phyloP scores from a whole-genome alignment of 2,888 invertebrate species.

The Conistra vaccinii region DNA sequence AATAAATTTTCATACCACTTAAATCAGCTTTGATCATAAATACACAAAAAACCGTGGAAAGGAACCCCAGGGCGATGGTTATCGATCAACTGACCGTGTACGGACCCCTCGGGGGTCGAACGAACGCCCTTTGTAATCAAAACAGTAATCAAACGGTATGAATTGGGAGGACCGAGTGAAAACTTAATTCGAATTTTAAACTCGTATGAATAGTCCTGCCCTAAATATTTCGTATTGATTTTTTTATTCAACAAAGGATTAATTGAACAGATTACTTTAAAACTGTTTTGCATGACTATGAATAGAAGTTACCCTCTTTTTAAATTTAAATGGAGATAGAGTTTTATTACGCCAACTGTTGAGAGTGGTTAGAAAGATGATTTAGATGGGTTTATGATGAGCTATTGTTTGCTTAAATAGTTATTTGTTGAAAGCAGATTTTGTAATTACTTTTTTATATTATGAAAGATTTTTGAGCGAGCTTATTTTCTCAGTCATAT shows the following conservation, averaged over 20 bases:
- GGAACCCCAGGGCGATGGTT: slow-evolving; percentile 75
- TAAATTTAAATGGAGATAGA: slow-evolving; percentile 53
- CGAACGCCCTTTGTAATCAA: slow-evolving; percentile 85
- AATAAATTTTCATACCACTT: slow-evolving; percentile 70
- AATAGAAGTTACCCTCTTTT: slow-evolving; percentile 63
- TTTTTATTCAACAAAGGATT: slow-evolving; percentile 71
- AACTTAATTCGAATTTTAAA: slow-evolving; percentile 87
- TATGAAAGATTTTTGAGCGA: slow-evolving; percentile 1
- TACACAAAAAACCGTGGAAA: slow-evolving; percentile 73
- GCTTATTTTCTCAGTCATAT: neutral
- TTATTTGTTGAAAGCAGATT: slow-evolving; percentile 36
- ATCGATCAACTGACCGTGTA: slow-evolving; percentile 85
- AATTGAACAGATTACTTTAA: slow-evolving; percentile 68
- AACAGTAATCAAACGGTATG: slow-evolving; percentile 87
- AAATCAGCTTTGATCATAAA: slow-evolving; percentile 68
- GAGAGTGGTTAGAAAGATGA: slow-evolving; percentile 25
- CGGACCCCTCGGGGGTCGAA: slow-evolving; percentile 73
- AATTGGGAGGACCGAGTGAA: slow-evolving; percentile 80
- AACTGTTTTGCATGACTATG: slow-evolving; percentile 68
- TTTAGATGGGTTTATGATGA: slow-evolving; percentile 53
- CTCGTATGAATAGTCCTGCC: slow-evolving; percentile 69
- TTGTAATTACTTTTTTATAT: slow-evolving; percentile 17
- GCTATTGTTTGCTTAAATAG: slow-evolving; percentile 53
- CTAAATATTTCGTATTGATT: slow-evolving; percentile 69
- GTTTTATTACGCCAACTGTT: slow-evolving; percentile 64